Evolutionary conservation across 2,797 vertebrate species (phyloP), one percentile per base, ranked within the genome.

Genomic region (Fistularia tabacaria): DNA sequence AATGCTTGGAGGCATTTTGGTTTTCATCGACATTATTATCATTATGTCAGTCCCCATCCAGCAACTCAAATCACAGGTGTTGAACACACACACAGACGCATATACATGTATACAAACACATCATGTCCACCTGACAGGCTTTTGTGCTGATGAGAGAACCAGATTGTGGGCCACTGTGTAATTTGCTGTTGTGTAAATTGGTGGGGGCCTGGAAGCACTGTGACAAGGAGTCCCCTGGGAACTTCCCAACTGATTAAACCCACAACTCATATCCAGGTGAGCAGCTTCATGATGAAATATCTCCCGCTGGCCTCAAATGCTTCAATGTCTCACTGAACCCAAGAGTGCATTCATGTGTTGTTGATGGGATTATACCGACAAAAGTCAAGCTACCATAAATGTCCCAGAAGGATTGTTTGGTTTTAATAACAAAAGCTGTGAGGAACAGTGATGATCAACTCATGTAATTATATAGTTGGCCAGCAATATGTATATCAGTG

Each of bases 191-290:
- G 59, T 57, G 74, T 73, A 80, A 71, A 80, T 79, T 61, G 70
- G 62, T 5, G 7, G 54, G 59, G 46, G 68, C 63, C 14, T 6
- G 11, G 53, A 65, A 38, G 46, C 3, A 12, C 54, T 49, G 68
- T 72, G 65, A 66, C 8, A 3, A 41, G 12, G 53, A 63, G 38
- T 61, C 69, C 58, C 62, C 7, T 0, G 38, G 51, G 64, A 57
- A 39, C 69, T 48, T 59, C 69, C 14, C 49, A 46, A 47, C 73
- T 68, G 76, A 85, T 80, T 82, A 83, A 81, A 81, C 53, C 69
- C 49, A 52, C 73, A 74, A 49, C 51, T 65, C 64, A 69, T 71
- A 45, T 65, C 44, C 40, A 10, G 36, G 57, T 69, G 61, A 66
- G 57, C 57, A 50, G 76, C 45, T 64, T 61, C 46, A 14, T 37